These are phyloP conservation scores for Papilio glaucus DNA, from an alignment of 1,140 invertebrate species.

Conservation along the genomic window DNA sequence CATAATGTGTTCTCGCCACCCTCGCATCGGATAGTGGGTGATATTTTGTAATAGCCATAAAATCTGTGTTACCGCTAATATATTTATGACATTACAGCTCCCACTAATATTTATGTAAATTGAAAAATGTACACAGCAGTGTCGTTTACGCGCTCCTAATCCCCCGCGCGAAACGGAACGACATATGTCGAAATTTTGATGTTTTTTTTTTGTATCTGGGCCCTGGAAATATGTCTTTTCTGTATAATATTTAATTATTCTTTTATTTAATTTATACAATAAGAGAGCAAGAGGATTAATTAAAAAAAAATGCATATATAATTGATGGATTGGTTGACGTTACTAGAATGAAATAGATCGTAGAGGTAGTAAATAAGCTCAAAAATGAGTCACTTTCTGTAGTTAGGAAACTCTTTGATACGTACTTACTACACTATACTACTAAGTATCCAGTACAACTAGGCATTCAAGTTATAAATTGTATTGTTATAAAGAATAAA, in stretches of 20 bases:
- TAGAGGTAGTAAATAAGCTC: too few species aligned
- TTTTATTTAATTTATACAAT: too few species aligned
- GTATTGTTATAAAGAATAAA: too few species aligned
- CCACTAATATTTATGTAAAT: constrained; percentile 83
- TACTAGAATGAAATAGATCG: too few species aligned
- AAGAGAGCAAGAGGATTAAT: too few species aligned
- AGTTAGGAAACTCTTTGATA: too few species aligned
- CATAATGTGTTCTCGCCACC: constrained; percentile 56
- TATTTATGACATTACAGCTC: constrained; percentile 80
- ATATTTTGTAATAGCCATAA: constrained; percentile 82
- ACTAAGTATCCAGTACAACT: too few species aligned
- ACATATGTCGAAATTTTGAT: constrained; percentile 63
- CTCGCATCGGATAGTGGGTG: constrained; percentile 54
- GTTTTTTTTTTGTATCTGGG: constrained; percentile 39
- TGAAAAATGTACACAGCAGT: constrained; percentile 78
- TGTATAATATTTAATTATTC: too few species aligned
- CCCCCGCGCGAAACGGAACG: constrained; percentile 56
- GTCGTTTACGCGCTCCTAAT: constrained; percentile 75
- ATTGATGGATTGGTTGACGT: too few species aligned
- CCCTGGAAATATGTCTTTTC: constrained; percentile 25
- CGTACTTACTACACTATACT: too few species aligned
- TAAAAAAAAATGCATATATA: too few species aligned
- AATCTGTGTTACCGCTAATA: constrained; percentile 81
- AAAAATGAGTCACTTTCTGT: too few species aligned
- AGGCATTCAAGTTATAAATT: neutral